Base-by-base conservation (phyloP, 2,113 vertebrate genomes). In the Pionites leucogaster region DNA sequence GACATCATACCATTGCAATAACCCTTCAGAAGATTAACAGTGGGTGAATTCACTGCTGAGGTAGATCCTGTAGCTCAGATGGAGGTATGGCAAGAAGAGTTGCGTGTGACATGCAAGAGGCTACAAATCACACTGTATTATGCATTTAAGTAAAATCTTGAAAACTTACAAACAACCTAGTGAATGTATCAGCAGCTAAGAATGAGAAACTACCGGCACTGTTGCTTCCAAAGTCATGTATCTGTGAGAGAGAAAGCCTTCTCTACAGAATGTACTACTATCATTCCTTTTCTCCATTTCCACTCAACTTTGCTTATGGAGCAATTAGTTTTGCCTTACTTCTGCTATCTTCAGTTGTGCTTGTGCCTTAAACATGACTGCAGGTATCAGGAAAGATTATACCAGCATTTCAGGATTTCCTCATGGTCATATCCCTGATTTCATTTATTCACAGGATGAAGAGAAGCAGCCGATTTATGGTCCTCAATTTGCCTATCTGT, bases 311-410 rank as follows among this genome's bases (percentile, higher is more conserved):
- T 13, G 37, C 53, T 82, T 53, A 57, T 27, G 39, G 29, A 85
- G 67, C 82, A 90, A 87, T 69, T 90, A 90, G 46, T 57, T 96
- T 90, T 89, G 80, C n/a, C 33, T 70, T 72, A 77, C 29, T 81
- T 86, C 49, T 79, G 67, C n/a, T 62, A n/a, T 52, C 91, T 95
- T 82, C 44, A 74, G 41, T 50, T 63, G n/a, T 41, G 44, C 47
- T 75, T 76, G 20, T 60, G 67, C 72, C 49, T 93, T 84, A 89
- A 31, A 82, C 23, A 41, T 27, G 57, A 82, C 63, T 44, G 37
- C 63, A 77, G 49, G 70, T 69, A 95, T 70, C 59, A 79, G 57
- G 29, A 47, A 96, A 90, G 72, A 77, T 81, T 91, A 95, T 44
- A 77, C 33, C 35, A 55, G 60, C 9, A 3, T 71, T 89, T 75